Percentiles rank a stretch among this genome's conserved stretches.
These are phyloP conservation scores for Triops longicaudatus DNA, from an alignment of 1,140 invertebrate species.

Conservation along the genomic window DNA sequence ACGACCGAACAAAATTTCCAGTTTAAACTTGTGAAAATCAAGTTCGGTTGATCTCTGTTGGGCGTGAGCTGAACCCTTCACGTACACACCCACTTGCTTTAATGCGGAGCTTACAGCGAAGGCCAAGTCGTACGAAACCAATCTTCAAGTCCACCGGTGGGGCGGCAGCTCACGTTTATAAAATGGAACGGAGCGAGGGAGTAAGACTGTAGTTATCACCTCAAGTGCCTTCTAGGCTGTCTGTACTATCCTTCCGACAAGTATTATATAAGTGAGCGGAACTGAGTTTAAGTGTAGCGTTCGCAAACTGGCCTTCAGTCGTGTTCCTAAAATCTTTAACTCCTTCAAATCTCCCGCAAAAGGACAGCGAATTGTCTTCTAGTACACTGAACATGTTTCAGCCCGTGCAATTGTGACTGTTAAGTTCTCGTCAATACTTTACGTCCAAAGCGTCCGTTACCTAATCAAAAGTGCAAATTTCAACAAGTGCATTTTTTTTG, in stretches of 20 bases:
- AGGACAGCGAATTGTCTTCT: neutral
- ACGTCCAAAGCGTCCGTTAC: no score
- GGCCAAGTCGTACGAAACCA: neutral
- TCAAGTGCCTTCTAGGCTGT: neutral
- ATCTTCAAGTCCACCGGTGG: neutral
- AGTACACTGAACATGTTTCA: neutral
- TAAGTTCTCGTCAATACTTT: no score
- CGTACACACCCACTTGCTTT: neutral
- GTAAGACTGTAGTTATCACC: constrained; percentile 13
- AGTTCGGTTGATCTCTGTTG: neutral
- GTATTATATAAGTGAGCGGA: neutral
- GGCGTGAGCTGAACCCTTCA: neutral
- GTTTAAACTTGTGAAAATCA: neutral
- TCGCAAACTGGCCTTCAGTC: neutral
- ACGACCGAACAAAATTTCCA: neutral
- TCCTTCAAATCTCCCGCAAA: no score
- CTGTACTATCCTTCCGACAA: neutral
- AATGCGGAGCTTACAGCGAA: neutral
- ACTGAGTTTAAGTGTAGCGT: neutral
- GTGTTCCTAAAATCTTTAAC: neutral
- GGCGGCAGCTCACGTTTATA: neutral
- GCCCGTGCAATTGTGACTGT: neutral
- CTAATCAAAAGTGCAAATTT: no score
- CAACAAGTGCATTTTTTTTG: no score
- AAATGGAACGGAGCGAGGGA: neutral